These are phyloP conservation scores for Xenops minutus DNA, from an alignment of 2,797 vertebrate species.

Conservation along the genomic window DNA sequence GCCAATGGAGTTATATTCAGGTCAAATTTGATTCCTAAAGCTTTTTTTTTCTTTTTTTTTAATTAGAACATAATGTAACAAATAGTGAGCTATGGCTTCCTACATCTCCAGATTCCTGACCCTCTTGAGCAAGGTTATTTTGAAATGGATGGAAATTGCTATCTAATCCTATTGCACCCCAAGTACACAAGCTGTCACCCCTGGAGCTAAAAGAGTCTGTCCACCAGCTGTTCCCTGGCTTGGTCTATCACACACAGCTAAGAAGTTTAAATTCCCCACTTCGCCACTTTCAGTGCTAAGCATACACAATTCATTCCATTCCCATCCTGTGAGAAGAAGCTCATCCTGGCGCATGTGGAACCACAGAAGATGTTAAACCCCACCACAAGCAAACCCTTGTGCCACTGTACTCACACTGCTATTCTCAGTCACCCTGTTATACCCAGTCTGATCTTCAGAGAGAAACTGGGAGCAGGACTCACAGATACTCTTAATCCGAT, in stretches of 20 bases:
- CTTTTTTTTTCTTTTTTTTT: neutral
- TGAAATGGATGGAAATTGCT: conserved; percentile 1
- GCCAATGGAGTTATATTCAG: conserved; percentile 45
- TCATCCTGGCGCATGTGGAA: neutral
- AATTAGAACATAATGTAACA: conserved; percentile 37
- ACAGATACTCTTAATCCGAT: neutral
- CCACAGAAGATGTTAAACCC: neutral
- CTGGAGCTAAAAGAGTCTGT: conserved; percentile 32
- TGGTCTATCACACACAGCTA: neutral
- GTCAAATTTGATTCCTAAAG: conserved; percentile 52
- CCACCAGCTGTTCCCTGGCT: conserved; percentile 39
- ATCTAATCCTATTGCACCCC: conserved; percentile 19
- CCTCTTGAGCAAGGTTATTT: conserved; percentile 27
- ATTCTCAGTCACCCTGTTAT: neutral
- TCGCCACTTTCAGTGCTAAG: neutral
- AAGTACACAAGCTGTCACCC: conserved; percentile 29
- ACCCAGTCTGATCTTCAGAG: neutral
- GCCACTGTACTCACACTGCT: neutral
- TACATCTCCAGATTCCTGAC: neutral
- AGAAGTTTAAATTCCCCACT: conserved; percentile 42
- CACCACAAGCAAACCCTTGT: neutral
- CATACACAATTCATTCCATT: neutral
- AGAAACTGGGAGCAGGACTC: neutral
- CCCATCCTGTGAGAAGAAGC: neutral
- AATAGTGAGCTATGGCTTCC: neutral